phyloP scores from a whole-genome alignment of 2,797 vertebrate genomes.

The Fringilla coelebs region DNA sequence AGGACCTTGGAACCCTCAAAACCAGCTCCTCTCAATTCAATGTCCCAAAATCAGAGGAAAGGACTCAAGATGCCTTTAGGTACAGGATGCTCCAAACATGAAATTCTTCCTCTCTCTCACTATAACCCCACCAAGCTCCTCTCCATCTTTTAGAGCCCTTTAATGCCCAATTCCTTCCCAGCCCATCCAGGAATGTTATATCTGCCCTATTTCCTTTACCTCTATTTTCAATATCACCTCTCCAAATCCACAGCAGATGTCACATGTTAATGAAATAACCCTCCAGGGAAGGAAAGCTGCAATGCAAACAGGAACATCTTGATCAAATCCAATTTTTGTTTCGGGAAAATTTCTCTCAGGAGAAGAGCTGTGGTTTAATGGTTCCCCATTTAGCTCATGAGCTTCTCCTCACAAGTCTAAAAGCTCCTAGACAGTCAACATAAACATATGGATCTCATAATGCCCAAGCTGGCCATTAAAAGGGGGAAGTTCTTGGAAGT shows the following conservation, averaged over 20 bases:
- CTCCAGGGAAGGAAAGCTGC: not conserved
- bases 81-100: not conserved
- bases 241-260: not conserved
- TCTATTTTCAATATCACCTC: not conserved
- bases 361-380: not conserved
- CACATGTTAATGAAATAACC: not conserved
- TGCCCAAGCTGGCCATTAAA: not conserved
- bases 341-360: not conserved
- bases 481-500: not conserved
- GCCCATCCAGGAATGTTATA: fast-evolving
- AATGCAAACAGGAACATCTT: not conserved
- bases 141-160: not conserved
- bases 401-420: not conserved
- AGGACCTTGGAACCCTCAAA: not conserved
- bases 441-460: not conserved
- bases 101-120: not conserved
- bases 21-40: not conserved
- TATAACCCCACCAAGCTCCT: not conserved
- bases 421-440: not conserved
- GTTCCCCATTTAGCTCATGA: not conserved
- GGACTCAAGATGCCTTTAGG: not conserved
- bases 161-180: not conserved
- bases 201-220: not conserved
- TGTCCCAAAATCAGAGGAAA: not conserved
- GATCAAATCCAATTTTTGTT: not conserved